phyloP scores from a whole-genome alignment of 2,113 vertebrate genomes.

The Corythaeola cristata region DNA sequence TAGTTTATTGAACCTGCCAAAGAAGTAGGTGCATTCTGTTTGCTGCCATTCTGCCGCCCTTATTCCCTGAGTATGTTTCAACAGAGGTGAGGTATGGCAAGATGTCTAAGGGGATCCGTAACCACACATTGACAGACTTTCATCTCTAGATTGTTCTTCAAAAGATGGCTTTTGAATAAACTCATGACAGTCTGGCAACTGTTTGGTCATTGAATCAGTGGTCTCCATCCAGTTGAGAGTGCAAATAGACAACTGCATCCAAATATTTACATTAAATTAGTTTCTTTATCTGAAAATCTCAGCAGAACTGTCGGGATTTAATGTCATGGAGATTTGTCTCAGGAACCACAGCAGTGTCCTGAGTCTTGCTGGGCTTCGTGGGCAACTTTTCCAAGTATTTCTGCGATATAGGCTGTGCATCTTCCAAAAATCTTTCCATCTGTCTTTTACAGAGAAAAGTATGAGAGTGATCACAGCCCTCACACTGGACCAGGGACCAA shows the following conservation, averaged over 20 bases:
- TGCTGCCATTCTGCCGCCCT: neutral
- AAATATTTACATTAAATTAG: neutral
- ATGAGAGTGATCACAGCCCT: neutral
- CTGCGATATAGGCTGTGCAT: too few relatives aligned
- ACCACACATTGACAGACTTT: neutral
- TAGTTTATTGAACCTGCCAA: neutral
- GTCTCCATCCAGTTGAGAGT: neutral
- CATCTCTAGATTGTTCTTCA: neutral
- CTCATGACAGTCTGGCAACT: neutral
- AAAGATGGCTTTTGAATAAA: neutral
- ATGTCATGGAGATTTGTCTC: neutral
- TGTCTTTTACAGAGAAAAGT: neutral
- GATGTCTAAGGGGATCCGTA: neutral
- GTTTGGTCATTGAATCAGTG: neutral
- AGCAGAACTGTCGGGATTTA: neutral
- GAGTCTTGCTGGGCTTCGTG: neutral
- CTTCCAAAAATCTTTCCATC: neutral
- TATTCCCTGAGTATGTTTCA: neutral
- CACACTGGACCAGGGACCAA: neutral
- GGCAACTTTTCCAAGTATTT: neutral
- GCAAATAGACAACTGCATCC: neutral
- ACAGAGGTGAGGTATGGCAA: neutral
- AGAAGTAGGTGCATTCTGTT: neutral
- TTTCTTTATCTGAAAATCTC: neutral
- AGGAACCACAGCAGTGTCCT: neutral